A percentile compares a stretch with the other conserved stretches of the same genome.
Conservation (phyloP, 2,113 vertebrate species). For the Protomyctophum bolini region DNA sequence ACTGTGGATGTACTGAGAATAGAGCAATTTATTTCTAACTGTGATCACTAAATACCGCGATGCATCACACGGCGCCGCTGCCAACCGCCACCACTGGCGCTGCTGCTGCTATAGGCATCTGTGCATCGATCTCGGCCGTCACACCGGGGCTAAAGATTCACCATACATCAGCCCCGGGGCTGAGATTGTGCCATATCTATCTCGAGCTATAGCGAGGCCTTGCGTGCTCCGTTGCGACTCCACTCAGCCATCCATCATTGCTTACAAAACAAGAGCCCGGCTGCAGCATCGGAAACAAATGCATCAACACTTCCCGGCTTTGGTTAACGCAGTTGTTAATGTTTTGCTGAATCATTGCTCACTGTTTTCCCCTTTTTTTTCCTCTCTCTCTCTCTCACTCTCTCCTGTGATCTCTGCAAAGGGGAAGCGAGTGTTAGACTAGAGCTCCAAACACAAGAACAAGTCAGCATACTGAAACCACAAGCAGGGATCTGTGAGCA, state of each 20-base stretch:
- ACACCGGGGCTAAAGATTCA: constrained; percentile 42
- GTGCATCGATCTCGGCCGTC: constrained; percentile 51
- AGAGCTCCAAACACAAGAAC: background rate
- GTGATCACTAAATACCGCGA: constrained; percentile 80
- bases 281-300: constrained; percentile 37
- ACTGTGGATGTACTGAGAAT: constrained; percentile 73
- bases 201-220: constrained; percentile 45
- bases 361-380: background rate
- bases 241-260: constrained; percentile 38
- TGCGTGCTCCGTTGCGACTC: constrained; percentile 13
- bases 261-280: constrained; percentile 46
- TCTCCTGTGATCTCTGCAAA: background rate
- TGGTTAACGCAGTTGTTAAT: constrained; percentile 26
- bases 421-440: background rate
- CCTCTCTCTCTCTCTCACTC: too few relatives aligned
- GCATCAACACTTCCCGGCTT: constrained; percentile 17
- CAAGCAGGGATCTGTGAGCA: constrained; percentile 15
- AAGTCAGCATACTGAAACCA: constrained; percentile 4
- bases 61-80: constrained; percentile 69
- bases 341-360: constrained; percentile 42
- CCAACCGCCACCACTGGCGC: constrained; percentile 29
- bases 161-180: constrained; percentile 61
- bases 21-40: constrained; percentile 78
- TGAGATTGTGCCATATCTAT: constrained; percentile 64
- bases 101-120: constrained; percentile 27